Percentiles rank a stretch among this genome's conserved stretches.
Evolutionary conservation across 2,113 vertebrate species (phyloP).

Genomic region (Carollia perspicillata): DNA sequence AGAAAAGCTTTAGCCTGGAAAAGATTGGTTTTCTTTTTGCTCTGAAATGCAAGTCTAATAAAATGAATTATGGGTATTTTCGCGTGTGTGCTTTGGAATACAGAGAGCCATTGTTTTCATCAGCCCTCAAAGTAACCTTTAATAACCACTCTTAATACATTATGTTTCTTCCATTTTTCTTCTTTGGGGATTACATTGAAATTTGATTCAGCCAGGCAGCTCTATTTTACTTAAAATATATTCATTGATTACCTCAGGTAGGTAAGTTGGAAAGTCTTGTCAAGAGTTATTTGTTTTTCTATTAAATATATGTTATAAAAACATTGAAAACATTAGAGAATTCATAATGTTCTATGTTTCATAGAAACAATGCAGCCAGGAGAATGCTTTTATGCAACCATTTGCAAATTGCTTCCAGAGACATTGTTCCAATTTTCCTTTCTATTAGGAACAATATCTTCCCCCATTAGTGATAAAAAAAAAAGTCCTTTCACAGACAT

Average conservation of each 20-base stretch:
- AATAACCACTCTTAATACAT: background rate
- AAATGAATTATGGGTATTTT: background rate
- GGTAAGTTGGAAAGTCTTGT: background rate
- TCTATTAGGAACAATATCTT: background rate
- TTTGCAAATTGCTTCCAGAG: background rate
- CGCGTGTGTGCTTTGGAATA: background rate
- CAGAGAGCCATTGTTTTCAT: background rate
- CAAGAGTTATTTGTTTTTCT: background rate
- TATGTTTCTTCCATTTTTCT: background rate
- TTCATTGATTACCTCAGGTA: background rate
- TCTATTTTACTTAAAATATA: background rate
- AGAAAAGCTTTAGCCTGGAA: background rate
- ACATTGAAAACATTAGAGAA: background rate
- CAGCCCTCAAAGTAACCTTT: background rate
- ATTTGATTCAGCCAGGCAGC: background rate
- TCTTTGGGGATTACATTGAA: background rate
- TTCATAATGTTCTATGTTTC: background rate
- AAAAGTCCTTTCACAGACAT: background rate
- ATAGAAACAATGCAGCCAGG: background rate
- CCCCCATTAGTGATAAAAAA: background rate
- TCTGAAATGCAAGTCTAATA: rapidly evolving
- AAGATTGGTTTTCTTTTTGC: background rate
- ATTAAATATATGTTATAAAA: background rate
- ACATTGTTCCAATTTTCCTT: background rate
- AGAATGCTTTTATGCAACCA: background rate